Conservation (phyloP, 2,797 vertebrate species). For the Vipera ursinii region DNA sequence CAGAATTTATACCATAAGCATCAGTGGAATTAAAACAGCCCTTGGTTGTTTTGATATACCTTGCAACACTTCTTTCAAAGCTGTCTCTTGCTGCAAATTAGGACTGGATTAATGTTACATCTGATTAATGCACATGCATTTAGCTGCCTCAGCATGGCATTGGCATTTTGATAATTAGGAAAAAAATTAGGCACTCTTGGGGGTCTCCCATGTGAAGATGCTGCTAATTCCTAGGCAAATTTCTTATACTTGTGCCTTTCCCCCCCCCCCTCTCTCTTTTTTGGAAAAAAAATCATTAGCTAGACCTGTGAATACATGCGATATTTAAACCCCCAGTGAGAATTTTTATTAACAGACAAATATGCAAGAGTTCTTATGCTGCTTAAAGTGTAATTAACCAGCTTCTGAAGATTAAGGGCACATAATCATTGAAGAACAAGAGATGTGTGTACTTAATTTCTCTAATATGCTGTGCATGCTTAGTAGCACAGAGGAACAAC, state of each 20-base stretch:
- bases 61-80: background rate
- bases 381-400: slow-evolving; percentile 69
- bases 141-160: slow-evolving; percentile 56
- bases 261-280: background rate
- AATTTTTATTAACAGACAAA: slow-evolving; percentile 69
- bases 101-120: slow-evolving; percentile 44
- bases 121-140: slow-evolving; percentile 54
- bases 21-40: background rate
- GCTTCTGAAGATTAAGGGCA: slow-evolving; percentile 64
- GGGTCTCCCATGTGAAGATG: slow-evolving; percentile 52
- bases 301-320: slow-evolving; percentile 61
- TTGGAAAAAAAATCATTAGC: slow-evolving; percentile 50
- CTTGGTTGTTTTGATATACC: background rate
- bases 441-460: slow-evolving; percentile 57
- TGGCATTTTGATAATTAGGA: slow-evolving; percentile 54
- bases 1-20: background rate
- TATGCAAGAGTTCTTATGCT: slow-evolving; percentile 58
- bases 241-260: slow-evolving; percentile 43
- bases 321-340: slow-evolving; percentile 64
- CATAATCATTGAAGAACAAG: slow-evolving; percentile 60
- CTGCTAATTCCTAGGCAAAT: slow-evolving; percentile 53
- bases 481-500: slow-evolving; percentile 51
- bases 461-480: slow-evolving; percentile 57
- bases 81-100: slow-evolving; percentile 15
- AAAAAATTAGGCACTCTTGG: slow-evolving; percentile 67